Conservation (phyloP, 2,888 invertebrate species). For the Agelastica alni region DNA sequence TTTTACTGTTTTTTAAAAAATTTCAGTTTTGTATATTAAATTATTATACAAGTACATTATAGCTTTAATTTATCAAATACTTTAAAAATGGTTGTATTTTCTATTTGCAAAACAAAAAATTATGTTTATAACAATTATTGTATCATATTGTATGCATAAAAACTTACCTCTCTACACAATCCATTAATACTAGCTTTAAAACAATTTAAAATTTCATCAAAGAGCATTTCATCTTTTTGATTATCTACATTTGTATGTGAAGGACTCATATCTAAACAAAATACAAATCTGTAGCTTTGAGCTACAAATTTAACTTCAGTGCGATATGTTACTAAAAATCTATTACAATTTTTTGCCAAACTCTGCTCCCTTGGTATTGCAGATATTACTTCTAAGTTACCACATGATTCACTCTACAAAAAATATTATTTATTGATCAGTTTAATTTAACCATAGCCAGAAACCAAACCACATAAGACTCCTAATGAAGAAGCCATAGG, state of each 20-base stretch:
- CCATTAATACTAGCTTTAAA: conserved; percentile 63
- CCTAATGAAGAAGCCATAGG: too few relatives aligned
- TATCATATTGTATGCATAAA: conserved; percentile 5
- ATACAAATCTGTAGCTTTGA: conserved; percentile 71
- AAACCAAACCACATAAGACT: too few relatives aligned
- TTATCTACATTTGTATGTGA: conserved; percentile 73
- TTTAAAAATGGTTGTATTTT: too few relatives aligned
- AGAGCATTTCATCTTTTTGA: conserved; percentile 64
- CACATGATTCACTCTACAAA: conserved; percentile 56
- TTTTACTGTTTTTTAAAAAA: too few relatives aligned
- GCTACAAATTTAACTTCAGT: conserved; percentile 71
- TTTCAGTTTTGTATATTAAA: too few relatives aligned
- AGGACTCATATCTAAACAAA: conserved; percentile 78
- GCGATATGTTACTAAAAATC: conserved; percentile 61
- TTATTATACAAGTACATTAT: too few relatives aligned
- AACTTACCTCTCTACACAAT: conserved; percentile 61
- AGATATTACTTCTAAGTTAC: conserved; percentile 68
- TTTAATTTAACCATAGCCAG: too few relatives aligned
- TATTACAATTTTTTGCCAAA: conserved; percentile 51
- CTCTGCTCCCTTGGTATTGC: conserved; percentile 63
- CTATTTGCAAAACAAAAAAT: too few relatives aligned
- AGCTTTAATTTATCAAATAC: too few relatives aligned
- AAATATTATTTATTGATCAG: too few relatives aligned
- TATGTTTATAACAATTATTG: too few relatives aligned
- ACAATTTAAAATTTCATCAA: conserved; percentile 64